phyloP scores from a whole-genome alignment of 2,113 vertebrate species.

The Gallinago paraguaiae region DNA sequence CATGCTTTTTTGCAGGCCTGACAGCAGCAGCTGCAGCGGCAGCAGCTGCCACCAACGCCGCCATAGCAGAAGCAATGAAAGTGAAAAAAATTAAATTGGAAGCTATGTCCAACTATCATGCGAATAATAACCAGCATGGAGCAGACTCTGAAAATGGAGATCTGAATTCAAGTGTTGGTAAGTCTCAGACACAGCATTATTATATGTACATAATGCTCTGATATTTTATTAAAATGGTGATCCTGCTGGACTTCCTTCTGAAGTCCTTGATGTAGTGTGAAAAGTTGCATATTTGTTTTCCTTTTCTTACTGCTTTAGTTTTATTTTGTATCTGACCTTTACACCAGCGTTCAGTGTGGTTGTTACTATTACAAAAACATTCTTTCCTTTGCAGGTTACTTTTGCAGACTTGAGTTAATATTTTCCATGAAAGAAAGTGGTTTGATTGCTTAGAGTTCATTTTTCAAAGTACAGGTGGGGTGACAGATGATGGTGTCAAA shows the following conservation, averaged over 20 bases:
- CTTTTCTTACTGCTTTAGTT: neutral
- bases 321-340: slow-evolving; percentile 8
- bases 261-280: neutral
- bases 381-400: slow-evolving; percentile 10
- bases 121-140: slow-evolving; percentile 93
- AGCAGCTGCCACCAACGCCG: slow-evolving; percentile 94
- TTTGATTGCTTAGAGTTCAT: slow-evolving; percentile 64
- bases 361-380: slow-evolving; percentile 32
- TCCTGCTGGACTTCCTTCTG: neutral
- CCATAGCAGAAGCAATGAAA: slow-evolving; percentile 99
- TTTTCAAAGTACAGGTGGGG: slow-evolving; percentile 60
- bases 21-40: slow-evolving; percentile 94
- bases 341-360: neutral
- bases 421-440: slow-evolving; percentile 47
- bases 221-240: neutral
- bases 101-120: slow-evolving; percentile 97
- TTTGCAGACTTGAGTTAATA: slow-evolving; percentile 25
- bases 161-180: slow-evolving; percentile 93
- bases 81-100: slow-evolving; percentile 99
- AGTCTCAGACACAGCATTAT: slow-evolving; percentile 63
- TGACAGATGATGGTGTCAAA: slow-evolving; percentile 62
- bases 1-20: slow-evolving; percentile 82
- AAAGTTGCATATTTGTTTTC: neutral
- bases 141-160: slow-evolving; percentile 95
- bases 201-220: neutral